Conservation (phyloP, 2,797 vertebrate genomes). For the Serranus cabrilla region DNA sequence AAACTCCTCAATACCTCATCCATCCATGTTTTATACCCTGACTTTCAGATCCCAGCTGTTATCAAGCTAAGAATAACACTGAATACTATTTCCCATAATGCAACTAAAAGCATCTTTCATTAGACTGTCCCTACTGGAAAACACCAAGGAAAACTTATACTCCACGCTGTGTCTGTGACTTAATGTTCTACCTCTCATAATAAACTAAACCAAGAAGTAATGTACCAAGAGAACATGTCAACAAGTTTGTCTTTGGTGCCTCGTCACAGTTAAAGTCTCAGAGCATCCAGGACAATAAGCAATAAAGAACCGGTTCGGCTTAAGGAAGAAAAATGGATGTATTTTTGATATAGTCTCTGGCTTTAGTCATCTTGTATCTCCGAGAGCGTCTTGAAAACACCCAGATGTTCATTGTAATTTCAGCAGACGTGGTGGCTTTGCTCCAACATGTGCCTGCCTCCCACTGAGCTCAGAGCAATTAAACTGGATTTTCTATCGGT, state of each 20-base stretch:
- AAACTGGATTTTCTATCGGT: constrained; percentile 14
- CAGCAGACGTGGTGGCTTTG: constrained; percentile 1
- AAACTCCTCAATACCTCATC: no score
- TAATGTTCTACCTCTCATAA: not conserved
- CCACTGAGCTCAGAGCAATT: constrained; percentile 27
- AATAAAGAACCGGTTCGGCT: not conserved
- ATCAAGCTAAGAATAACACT: not conserved
- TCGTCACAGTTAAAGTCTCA: not conserved
- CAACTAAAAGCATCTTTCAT: no score
- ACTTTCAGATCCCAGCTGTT: not conserved
- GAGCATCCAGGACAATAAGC: not conserved
- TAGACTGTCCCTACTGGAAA: no score
- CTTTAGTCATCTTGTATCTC: constrained; percentile 11
- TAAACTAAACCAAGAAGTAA: not conserved
- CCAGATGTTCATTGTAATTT: constrained; percentile 50
- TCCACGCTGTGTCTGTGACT: not conserved
- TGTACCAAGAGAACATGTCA: not conserved
- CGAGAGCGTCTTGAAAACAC: constrained; percentile 20
- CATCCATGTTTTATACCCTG: not conserved
- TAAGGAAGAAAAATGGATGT: not conserved
- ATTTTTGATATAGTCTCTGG: not conserved
- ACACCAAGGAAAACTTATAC: no score
- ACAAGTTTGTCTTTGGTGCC: not conserved
- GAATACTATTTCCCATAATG: not conserved
- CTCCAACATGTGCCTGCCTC: constrained; percentile 6